Conservation (phyloP, 2,888 invertebrate species). For the Octodonta nipae region DNA sequence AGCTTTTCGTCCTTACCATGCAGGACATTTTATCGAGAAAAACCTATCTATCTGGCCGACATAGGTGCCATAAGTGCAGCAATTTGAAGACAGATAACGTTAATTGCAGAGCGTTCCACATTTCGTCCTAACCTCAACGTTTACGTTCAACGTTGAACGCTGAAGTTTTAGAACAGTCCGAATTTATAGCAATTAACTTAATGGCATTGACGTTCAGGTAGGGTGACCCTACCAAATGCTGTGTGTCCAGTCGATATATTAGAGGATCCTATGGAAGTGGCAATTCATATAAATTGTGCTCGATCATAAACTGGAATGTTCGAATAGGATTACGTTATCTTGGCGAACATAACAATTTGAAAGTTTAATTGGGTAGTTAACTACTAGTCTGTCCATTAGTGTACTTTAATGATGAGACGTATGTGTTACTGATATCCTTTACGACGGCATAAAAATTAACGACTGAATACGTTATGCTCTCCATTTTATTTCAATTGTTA, state of each 20-base stretch:
- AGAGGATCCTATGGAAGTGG: slow-evolving; percentile 16
- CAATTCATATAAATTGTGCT: slow-evolving; percentile 29
- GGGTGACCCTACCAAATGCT: slow-evolving; percentile 12
- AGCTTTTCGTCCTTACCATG: too few relatives aligned
- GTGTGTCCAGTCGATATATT: slow-evolving; percentile 17
- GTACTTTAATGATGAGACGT: slow-evolving; percentile 29
- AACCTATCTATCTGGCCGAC: too few relatives aligned
- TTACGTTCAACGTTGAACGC: too few relatives aligned
- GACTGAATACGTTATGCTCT: too few relatives aligned
- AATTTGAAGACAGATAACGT: too few relatives aligned
- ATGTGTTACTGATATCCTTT: too few relatives aligned
- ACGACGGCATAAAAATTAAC: too few relatives aligned
- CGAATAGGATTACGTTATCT: slow-evolving; percentile 29
- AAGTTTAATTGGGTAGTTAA: slow-evolving; percentile 34
- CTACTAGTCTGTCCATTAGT: slow-evolving; percentile 30
- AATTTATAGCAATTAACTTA: slow-evolving; percentile 14
- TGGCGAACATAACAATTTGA: slow-evolving; percentile 29
- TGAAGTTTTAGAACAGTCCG: slow-evolving; percentile 5
- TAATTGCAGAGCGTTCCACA: too few relatives aligned
- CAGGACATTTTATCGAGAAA: too few relatives aligned
- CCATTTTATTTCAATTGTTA: too few relatives aligned
- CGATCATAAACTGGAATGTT: slow-evolving; percentile 31
- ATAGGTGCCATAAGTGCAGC: too few relatives aligned
- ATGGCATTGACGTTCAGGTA: slow-evolving; percentile 16
- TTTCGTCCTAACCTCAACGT: too few relatives aligned